A percentile compares a stretch with the other conserved stretches of the same genome.
These are phyloP conservation scores for Boloria selene DNA, from an alignment of 2,888 invertebrate genomes.

Conservation along the genomic window DNA sequence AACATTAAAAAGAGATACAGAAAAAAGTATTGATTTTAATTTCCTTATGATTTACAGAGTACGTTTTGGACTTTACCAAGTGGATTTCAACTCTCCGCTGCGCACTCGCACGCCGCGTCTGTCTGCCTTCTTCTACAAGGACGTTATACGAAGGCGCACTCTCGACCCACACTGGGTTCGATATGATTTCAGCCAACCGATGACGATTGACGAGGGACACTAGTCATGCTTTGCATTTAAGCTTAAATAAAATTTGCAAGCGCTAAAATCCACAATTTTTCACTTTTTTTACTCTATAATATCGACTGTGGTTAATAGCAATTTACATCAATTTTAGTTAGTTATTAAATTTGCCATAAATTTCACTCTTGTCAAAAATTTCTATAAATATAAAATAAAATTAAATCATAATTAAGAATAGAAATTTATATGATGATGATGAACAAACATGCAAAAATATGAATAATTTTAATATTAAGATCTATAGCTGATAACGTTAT, in stretches of 20 bases:
- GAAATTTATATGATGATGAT: too few relatives aligned
- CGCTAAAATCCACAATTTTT: neutral
- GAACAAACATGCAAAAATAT: too few relatives aligned
- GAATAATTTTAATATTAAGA: too few relatives aligned
- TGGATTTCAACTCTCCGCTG: constrained; percentile 1
- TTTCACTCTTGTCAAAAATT: too few relatives aligned
- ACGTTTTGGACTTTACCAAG: constrained; percentile 5
- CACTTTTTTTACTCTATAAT: neutral
- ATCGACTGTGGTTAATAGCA: neutral
- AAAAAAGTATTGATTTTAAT: neutral
- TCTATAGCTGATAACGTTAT: too few relatives aligned
- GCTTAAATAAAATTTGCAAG: neutral
- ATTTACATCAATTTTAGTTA: neutral
- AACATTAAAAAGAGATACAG: too few relatives aligned
- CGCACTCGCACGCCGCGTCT: constrained; percentile 7
- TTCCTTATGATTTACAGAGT: constrained; percentile 1
- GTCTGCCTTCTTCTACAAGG: constrained; percentile 10
- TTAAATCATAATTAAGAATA: too few relatives aligned
- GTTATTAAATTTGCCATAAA: too few relatives aligned
- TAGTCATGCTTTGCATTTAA: neutral
- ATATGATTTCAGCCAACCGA: neutral
- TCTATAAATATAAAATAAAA: too few relatives aligned
- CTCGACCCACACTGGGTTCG: neutral
- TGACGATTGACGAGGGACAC: constrained; percentile 6
- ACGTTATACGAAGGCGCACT: neutral